Base-by-base conservation (phyloP, 2,888 invertebrate species). In the Dynastes maya region DNA sequence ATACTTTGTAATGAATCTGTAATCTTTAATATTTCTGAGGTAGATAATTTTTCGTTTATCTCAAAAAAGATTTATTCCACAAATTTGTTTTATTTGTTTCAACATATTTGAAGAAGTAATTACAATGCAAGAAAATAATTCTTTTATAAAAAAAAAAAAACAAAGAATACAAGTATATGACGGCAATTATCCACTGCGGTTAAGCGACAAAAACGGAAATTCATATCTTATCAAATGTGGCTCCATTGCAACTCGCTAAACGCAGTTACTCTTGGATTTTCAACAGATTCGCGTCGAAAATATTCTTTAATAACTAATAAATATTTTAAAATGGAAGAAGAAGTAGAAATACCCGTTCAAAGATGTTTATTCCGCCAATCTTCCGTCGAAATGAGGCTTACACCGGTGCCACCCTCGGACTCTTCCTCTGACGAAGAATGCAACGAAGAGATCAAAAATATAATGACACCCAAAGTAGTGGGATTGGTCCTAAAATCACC, bases 301-400 rank as follows among this genome's bases (percentile, higher is more conserved):
- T 65, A 40, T 45, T 45, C n/a, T 13, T 32, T 13, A n/a, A 11
- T 4, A 32, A 22, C 2, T 6, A n/a, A 49, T 37, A 63, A 9
- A 29, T 6, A 29, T 37, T 9, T 5, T 6, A 75, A 75, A 27
- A 82, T 82, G 85, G 80, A 82, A 13, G 82, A 83, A 40, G 84
- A 85, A 65, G 64, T 84, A 16, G 84, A 86, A 83, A 85, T 82
- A 80, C 86, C 87, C 3, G 76, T 82, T 58, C 81, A 82, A 67
- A 82, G 81, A 72, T 80, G 84, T 78, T 83, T 87, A 75, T 87
- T 82, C 77, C 81, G 87, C 74, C 86, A 86, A 82, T 86, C 86
- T 16, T 86, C 86, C 2, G 68, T 84, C 13, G 88, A 88, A 84
- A 86, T 83, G 22, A 82, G 84, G 64, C 76, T 86, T 27, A 82